Conservation (phyloP, 2,888 invertebrate species). For the Penaeus monodon region DNA sequence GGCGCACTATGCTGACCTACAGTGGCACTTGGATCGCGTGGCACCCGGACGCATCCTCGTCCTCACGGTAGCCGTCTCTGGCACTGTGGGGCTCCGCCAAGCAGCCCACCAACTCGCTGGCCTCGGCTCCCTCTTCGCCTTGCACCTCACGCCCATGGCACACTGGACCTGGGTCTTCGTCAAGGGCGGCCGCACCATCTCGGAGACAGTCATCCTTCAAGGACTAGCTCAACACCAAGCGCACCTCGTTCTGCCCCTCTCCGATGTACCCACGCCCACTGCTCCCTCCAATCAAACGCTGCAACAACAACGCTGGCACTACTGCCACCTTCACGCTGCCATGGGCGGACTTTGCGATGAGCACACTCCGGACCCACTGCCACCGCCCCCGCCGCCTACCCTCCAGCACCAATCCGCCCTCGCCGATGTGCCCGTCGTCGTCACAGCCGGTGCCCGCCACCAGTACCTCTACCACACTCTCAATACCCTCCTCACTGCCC, state of each 20-base stretch:
- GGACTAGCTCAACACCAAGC: slow-evolving; percentile 30
- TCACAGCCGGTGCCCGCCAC: slow-evolving; percentile 60
- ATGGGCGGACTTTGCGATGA: slow-evolving; percentile 62
- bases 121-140: slow-evolving; percentile 55
- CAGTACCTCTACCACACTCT: slow-evolving; percentile 61
- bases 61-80: slow-evolving; percentile 41
- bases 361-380: slow-evolving; percentile 36
- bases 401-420: slow-evolving; percentile 27
- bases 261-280: slow-evolving; percentile 11
- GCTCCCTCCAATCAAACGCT: neutral
- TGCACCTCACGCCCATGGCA: slow-evolving; percentile 39
- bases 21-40: slow-evolving; percentile 52
- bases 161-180: slow-evolving; percentile 64
- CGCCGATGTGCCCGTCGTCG: slow-evolving; percentile 44
- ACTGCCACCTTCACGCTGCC: slow-evolving; percentile 51
- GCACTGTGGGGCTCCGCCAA: slow-evolving; percentile 36
- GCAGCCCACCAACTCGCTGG: slow-evolving; percentile 26
- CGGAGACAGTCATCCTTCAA: slow-evolving; percentile 42
- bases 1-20: slow-evolving; percentile 57
- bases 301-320: slow-evolving; percentile 45
- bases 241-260: slow-evolving; percentile 34
- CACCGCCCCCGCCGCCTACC: slow-evolving; percentile 21
- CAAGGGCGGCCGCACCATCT: slow-evolving; percentile 61
- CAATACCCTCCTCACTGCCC: slow-evolving; percentile 42
- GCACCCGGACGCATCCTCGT: slow-evolving; percentile 53